phyloP scores from a whole-genome alignment of 2,888 invertebrate species.

The Gasteruption jaculator region DNA sequence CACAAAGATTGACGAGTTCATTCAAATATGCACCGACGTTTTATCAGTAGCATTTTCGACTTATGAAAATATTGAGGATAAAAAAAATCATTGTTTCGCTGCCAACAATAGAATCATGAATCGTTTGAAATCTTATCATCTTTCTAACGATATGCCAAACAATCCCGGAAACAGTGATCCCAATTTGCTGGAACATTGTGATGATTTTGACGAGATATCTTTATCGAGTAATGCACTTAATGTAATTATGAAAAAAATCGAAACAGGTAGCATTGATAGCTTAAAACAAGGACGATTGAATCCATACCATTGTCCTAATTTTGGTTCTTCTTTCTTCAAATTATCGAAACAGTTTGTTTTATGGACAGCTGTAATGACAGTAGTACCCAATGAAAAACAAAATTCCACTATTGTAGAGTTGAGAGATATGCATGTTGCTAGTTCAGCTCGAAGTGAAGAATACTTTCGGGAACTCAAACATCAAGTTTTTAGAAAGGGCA shows the following conservation, averaged over 20 bases:
- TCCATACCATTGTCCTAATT: conserved; percentile 15
- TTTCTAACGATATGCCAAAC: too few relatives aligned
- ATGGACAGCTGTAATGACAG: conserved; percentile 15
- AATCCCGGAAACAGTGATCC: too few relatives aligned
- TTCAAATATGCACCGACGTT: too few relatives aligned
- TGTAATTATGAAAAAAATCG: not conserved
- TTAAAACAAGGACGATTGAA: conserved; percentile 14
- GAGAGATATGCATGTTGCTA: too few relatives aligned
- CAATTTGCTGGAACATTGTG: too few relatives aligned
- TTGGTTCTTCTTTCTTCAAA: conserved; percentile 10
- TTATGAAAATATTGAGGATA: conserved; percentile 15
- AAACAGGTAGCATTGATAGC: conserved; percentile 8
- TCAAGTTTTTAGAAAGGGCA: too few relatives aligned
- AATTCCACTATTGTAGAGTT: too few relatives aligned
- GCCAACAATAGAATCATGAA: conserved; percentile 16
- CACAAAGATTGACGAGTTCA: conserved; percentile 13
- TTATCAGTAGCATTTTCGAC: too few relatives aligned
- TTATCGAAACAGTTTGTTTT: conserved; percentile 13
- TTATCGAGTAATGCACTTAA: not conserved
- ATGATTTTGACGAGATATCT: conserved; percentile 5
- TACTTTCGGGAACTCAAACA: conserved; percentile 18
- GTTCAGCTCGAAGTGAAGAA: conserved; percentile 17
- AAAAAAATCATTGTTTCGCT: conserved; percentile 16
- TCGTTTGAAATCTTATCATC: too few relatives aligned
- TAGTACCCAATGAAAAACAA: too few relatives aligned